Conservation (phyloP, 1,140 invertebrate genomes). For the Bacillus rossius region DNA sequence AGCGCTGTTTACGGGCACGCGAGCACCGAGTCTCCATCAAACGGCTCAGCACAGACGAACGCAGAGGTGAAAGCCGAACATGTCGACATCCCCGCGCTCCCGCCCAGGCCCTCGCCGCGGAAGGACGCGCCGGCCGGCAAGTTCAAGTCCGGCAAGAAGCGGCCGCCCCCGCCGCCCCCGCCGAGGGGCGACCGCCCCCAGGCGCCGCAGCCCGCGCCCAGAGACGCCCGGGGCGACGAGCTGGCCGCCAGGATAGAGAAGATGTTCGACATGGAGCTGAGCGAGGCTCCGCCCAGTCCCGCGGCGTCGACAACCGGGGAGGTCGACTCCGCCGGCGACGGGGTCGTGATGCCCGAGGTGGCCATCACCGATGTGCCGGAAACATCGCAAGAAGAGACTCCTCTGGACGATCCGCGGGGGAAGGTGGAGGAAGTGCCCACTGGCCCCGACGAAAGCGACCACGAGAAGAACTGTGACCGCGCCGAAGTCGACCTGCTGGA, state of each 20-base stretch:
- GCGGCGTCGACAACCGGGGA: no score
- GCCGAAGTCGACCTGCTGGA: no score
- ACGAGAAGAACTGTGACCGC: not conserved
- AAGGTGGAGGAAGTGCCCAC: no score
- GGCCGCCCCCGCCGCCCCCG: slow-evolving; percentile 44
- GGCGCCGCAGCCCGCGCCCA: slow-evolving; percentile 14
- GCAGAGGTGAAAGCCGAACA: not conserved
- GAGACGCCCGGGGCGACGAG: no score
- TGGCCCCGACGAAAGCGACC: not conserved
- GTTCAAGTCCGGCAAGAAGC: slow-evolving; percentile 32
- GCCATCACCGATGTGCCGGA: not conserved
- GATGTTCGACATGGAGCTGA: no score
- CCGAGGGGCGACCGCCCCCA: slow-evolving; percentile 32
- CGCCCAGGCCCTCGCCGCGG: slow-evolving; percentile 40
- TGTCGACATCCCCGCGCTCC: slow-evolving; percentile 25
- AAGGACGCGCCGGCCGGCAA: slow-evolving; percentile 29
- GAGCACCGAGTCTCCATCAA: no score
- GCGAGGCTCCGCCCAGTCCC: no score
- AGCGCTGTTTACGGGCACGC: no score
- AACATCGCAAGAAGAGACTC: not conserved
- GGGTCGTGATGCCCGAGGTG: not conserved
- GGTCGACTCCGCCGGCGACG: not conserved
- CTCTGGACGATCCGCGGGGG: not conserved
- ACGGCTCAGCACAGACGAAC: no score
- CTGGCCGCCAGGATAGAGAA: no score